Conservation (phyloP, 2,888 invertebrate species). For the Ametastegia equiseti region DNA sequence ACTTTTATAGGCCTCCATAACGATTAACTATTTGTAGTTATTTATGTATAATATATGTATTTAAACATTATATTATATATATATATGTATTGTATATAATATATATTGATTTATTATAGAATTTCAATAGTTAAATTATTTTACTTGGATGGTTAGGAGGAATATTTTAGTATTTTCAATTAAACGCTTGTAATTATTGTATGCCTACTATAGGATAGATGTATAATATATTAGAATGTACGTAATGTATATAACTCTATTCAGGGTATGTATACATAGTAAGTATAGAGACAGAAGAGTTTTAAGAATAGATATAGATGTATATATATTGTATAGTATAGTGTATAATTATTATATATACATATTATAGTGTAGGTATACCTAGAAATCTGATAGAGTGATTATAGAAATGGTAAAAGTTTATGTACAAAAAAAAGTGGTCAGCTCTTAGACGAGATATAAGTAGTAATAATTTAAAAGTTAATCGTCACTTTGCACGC, state of each 20-base stretch:
- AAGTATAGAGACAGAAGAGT: slow-evolving; percentile 26
- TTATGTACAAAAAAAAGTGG: slow-evolving; percentile 44
- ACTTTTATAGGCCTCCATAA: slow-evolving; percentile 7
- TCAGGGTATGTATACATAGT: neutral
- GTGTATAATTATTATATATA: slow-evolving; percentile 43
- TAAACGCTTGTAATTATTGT: neutral
- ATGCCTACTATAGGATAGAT: neutral
- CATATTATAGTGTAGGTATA: slow-evolving; percentile 43
- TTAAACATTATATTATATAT: slow-evolving; percentile 29
- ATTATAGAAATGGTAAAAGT: slow-evolving; percentile 37
- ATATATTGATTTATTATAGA: slow-evolving; percentile 15
- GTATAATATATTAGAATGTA: neutral
- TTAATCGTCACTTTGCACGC: slow-evolving; percentile 32
- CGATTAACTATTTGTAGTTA: neutral
- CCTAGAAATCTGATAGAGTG: slow-evolving; percentile 21
- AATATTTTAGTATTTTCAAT: slow-evolving; percentile 9
- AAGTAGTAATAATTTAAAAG: neutral
- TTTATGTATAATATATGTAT: slow-evolving; percentile 28
- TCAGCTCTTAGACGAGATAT: slow-evolving; percentile 26
- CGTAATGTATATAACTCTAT: neutral
- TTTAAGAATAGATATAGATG: slow-evolving; percentile 27
- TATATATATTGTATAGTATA: slow-evolving; percentile 36
- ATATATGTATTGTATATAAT: slow-evolving; percentile 24
- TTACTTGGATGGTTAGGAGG: slow-evolving; percentile 15
- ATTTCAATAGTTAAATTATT: neutral